Conservation (phyloP, 2,888 invertebrate genomes). For the Pyrrhosoma nymphula region DNA sequence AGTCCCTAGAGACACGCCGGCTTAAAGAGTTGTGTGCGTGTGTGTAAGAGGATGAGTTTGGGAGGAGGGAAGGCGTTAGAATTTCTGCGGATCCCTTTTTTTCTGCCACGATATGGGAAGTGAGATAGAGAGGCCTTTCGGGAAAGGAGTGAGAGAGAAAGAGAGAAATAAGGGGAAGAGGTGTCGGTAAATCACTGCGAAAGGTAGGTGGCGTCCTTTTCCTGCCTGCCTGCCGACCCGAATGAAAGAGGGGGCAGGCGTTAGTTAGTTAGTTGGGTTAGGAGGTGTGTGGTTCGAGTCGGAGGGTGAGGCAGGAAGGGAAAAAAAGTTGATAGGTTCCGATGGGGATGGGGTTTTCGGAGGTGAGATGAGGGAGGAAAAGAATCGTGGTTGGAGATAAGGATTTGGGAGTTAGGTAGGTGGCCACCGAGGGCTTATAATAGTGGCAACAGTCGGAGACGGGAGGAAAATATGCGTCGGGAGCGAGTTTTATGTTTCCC, state of each 20-base stretch:
- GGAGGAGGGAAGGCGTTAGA: background rate
- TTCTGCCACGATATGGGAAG: background rate
- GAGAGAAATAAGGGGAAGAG: background rate
- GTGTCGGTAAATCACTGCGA: slow-evolving; percentile 48
- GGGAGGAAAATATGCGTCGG: background rate
- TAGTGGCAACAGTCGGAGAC: background rate
- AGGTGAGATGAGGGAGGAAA: background rate
- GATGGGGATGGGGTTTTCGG: background rate
- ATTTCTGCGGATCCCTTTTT: slow-evolving; percentile 24
- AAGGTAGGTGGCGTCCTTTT: background rate
- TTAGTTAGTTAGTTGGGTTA: background rate
- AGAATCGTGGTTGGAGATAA: background rate
- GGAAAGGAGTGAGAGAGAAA: background rate
- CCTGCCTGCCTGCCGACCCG: slow-evolving; percentile 1
- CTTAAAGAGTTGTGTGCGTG: too few relatives aligned
- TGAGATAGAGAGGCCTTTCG: background rate
- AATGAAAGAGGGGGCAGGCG: background rate
- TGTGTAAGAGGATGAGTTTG: too few relatives aligned
- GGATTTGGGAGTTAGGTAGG: background rate
- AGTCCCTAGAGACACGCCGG: too few relatives aligned
- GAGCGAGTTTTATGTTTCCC: background rate
- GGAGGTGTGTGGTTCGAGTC: background rate
- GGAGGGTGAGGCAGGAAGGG: background rate
- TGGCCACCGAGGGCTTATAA: background rate
- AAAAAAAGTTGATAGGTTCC: background rate